These are phyloP conservation scores for Dromococcyx pavoninus DNA, from an alignment of 2,797 vertebrate species.

Conservation along the genomic window DNA sequence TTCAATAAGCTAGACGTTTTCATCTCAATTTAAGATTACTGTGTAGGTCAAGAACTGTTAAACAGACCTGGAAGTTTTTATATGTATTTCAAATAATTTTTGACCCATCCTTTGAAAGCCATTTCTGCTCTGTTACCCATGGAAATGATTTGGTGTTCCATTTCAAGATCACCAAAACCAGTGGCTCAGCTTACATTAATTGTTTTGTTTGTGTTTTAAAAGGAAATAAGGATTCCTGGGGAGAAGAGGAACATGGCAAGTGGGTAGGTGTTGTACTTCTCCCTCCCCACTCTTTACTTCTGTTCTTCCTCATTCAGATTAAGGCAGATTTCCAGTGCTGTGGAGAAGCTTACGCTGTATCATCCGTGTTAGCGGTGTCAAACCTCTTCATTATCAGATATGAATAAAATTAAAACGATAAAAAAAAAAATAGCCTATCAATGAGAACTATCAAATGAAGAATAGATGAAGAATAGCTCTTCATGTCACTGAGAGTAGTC, in stretches of 20 bases:
- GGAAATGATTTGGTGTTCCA: neutral
- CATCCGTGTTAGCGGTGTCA: neutral
- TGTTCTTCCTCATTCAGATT: neutral
- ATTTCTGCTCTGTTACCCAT: neutral
- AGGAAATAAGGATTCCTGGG: neutral
- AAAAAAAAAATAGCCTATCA: neutral
- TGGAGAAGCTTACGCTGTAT: neutral
- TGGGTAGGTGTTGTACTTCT: neutral
- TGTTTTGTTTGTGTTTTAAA: neutral
- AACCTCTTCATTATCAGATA: neutral
- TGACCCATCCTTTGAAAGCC: neutral
- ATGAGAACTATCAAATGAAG: neutral
- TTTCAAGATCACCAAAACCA: neutral
- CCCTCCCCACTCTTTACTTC: neutral
- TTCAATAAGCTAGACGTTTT: neutral
- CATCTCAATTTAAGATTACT: neutral
- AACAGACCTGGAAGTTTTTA: neutral
- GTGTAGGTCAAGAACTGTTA: neutral
- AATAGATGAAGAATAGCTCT: neutral
- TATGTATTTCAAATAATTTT: neutral
- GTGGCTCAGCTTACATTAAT: neutral
- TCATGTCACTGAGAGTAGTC: neutral
- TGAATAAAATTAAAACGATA: neutral
- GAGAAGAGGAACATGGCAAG: neutral
- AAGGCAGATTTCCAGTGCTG: neutral